phyloP scores from a whole-genome alignment of 2,113 vertebrate genomes.

The Aptenodytes forsteri region DNA sequence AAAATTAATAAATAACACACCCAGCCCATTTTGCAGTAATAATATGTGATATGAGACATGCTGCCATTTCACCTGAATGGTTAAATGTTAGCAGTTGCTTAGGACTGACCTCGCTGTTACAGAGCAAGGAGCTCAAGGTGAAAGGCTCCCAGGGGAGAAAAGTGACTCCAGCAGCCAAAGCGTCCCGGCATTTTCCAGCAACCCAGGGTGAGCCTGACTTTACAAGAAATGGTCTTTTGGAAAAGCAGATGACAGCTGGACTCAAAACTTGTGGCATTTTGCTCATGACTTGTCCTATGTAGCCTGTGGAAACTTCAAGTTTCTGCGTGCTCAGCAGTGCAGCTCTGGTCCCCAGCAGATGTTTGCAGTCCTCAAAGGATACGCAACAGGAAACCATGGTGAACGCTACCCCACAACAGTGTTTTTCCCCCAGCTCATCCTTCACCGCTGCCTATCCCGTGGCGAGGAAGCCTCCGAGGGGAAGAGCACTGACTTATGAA shows the following conservation, averaged over 20 bases:
- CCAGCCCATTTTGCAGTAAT: neutral
- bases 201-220: neutral
- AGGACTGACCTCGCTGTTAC: neutral
- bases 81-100: neutral
- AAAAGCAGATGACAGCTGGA: neutral
- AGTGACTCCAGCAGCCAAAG: neutral
- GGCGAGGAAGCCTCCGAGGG: neutral
- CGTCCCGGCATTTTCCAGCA: fast-evolving
- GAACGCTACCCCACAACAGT: neutral
- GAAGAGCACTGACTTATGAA: neutral
- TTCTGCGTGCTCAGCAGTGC: neutral
- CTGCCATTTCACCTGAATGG: neutral
- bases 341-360: neutral
- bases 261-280: neutral
- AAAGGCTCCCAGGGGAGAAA: neutral
- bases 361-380: neutral
- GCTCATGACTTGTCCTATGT: neutral
- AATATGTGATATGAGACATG: neutral
- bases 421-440: neutral
- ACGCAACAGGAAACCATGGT: neutral
- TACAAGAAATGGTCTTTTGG: neutral
- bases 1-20: neutral
- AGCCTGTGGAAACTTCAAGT: neutral
- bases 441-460: fast-evolving
- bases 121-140: neutral